phyloP scores from a whole-genome alignment of 2,888 invertebrate genomes.

The Patella pellucida region DNA sequence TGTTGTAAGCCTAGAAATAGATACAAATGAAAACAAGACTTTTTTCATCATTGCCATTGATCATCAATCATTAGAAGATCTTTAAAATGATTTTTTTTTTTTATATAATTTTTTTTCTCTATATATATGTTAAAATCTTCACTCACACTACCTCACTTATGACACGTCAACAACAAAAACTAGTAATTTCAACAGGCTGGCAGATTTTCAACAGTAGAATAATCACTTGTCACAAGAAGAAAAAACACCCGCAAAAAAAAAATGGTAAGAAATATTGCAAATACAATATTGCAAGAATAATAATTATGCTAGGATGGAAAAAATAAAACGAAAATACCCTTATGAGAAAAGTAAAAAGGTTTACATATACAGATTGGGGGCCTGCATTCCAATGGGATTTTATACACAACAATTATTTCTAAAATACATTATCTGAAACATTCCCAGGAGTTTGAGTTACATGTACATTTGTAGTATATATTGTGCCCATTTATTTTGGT shows the following conservation, averaged over 20 bases:
- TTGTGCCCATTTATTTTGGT: conserved; percentile 3
- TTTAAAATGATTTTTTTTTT: neutral
- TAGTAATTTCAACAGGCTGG: too few species aligned
- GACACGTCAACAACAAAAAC: conserved; percentile 15
- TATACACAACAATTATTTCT: conserved; percentile 9
- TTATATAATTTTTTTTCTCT: conserved; percentile 3
- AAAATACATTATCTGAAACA: neutral
- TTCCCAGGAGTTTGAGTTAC: neutral
- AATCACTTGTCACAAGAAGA: conserved; percentile 18
- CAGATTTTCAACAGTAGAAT: neutral
- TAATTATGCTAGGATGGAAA: conserved; percentile 26
- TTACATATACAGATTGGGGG: conserved; percentile 5
- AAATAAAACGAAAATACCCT: conserved; percentile 14
- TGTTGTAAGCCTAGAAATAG: conserved; percentile 60
- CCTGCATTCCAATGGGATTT: conserved; percentile 9
- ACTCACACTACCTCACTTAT: conserved; percentile 24
- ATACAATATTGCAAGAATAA: conserved; percentile 28
- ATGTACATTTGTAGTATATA: neutral
- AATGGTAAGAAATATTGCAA: conserved; percentile 22
- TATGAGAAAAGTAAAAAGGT: conserved; percentile 10
- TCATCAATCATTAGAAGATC: neutral
- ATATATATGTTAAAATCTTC: conserved; percentile 12
- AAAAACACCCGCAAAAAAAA: conserved; percentile 20
- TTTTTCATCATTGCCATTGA: neutral
- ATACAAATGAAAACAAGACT: conserved; percentile 34